Conservation (phyloP, 2,113 vertebrate genomes). For the Enhydra lutris region DNA sequence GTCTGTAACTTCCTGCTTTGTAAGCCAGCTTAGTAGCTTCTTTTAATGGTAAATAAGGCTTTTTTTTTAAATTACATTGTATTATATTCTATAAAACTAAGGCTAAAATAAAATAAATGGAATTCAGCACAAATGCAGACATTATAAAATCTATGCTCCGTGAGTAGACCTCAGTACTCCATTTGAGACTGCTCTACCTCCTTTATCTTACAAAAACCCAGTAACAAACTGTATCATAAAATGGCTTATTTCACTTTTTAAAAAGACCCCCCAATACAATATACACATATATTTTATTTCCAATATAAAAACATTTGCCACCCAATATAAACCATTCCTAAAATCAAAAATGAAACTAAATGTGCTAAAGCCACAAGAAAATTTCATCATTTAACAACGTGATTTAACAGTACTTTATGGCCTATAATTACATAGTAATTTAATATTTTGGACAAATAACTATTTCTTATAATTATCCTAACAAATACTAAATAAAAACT, state of each 20-base stretch:
- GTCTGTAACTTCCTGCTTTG: constrained; percentile 29
- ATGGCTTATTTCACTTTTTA: constrained; percentile 33
- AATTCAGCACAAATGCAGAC: constrained; percentile 25
- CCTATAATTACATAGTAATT: not conserved
- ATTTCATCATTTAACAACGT: constrained; percentile 27
- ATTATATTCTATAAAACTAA: constrained; percentile 40
- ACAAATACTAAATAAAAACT: constrained; percentile 47
- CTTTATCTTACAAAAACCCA: constrained; percentile 31
- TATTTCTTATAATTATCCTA: constrained; percentile 8
- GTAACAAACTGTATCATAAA: constrained; percentile 40
- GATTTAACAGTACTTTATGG: constrained; percentile 40
- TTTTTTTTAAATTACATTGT: constrained; percentile 39
- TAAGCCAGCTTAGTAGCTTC: constrained; percentile 8
- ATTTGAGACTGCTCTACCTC: constrained; percentile 11
- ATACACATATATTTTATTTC: not conserved
- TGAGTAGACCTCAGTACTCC: not conserved
- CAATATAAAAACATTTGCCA: constrained; percentile 34
- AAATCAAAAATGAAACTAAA: constrained; percentile 79
- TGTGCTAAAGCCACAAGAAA: constrained; percentile 42
- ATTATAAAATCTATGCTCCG: not conserved
- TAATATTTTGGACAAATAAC: constrained; percentile 22
- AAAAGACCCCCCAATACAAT: not conserved
- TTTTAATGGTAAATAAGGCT: constrained; percentile 57
- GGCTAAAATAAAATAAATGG: constrained; percentile 28
- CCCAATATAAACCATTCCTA: constrained; percentile 58